Evolutionary conservation across 2,888 invertebrate species (phyloP), one percentile per base, ranked within the genome.

Genomic region (Noctuana brunneofusca): DNA sequence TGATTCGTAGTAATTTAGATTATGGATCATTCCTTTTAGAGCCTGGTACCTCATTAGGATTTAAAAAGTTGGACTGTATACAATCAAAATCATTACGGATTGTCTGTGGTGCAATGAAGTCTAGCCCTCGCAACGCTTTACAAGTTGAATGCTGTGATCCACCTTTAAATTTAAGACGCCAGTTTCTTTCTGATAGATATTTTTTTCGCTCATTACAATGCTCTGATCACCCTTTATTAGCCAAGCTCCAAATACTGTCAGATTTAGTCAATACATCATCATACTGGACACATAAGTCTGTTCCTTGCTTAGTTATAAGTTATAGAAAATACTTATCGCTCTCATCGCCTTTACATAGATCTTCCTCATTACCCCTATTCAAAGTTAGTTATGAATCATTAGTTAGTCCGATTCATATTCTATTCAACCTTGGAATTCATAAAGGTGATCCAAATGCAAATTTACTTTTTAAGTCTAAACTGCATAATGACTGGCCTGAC

Each of bases 91-190:
- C 12, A 2, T 12, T 32, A 3, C 11, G 32, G 12, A 32, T 32
- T 3, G 12, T 32, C 11, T 32, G 32, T n/a, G n/a, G n/a, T n/a
- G n/a, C n/a, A n/a, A n/a, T n/a, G n/a, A n/a, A n/a, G n/a, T n/a
- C n/a, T n/a, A n/a, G n/a, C n/a, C n/a, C n/a, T n/a, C n/a, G n/a
- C n/a, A n/a, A 35, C 1, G 35, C 38, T 14, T 38, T 38, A 38
- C 38, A 38, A 38, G 38, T 38, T 38, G 38, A 38, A 38, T 38
- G 38, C 14, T 38, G 38, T 38, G 38, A 38, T 14, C 38, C 38
- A 3, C 38, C 38, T 5, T 38, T 38, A 38, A 38, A 38, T 38
- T 12, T 38, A 5, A 38, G 38, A 6, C 38, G 38, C 2, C 38
- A 38, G 14, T 38, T 38, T 6, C 38, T 38, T 38, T 38, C n/a